Conservation (phyloP, 1,140 invertebrate species). For the Pachyrhynchus sulphureomaculatus region DNA sequence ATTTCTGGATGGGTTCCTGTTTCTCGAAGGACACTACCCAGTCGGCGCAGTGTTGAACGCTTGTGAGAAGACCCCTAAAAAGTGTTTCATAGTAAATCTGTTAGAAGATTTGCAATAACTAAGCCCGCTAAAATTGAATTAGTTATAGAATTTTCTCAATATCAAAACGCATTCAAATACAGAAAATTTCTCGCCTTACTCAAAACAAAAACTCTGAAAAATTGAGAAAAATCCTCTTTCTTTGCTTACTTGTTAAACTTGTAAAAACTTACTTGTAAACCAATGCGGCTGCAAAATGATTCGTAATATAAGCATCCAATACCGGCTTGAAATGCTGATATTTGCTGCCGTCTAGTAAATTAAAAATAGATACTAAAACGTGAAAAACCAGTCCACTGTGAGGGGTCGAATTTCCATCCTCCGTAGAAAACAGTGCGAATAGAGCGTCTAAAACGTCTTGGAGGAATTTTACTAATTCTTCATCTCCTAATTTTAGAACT, state of each 20-base stretch:
- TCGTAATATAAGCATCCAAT: conserved; percentile 92
- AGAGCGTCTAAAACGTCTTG: conserved; percentile 94
- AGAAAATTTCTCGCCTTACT: too few species aligned
- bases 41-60: conserved; percentile 88
- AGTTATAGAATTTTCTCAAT: too few species aligned
- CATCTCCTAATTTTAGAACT: conserved; percentile 75
- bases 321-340: conserved; percentile 96
- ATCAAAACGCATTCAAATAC: too few species aligned
- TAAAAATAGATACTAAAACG: conserved; percentile 86
- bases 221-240: too few species aligned
- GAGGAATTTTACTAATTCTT: conserved; percentile 95
- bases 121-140: neutral
- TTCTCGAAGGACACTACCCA: conserved; percentile 81
- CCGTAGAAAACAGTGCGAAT: conserved; percentile 92
- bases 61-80: conserved; percentile 76
- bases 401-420: conserved; percentile 79
- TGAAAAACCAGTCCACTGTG: conserved; percentile 67
- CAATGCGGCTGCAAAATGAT: conserved; percentile 92
- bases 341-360: conserved; percentile 85
- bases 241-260: too few species aligned
- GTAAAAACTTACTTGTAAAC: conserved; percentile 92
- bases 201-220: too few species aligned
- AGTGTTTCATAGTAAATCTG: neutral
- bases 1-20: conserved; percentile 86
- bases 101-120: neutral